phyloP scores from a whole-genome alignment of 1,140 invertebrate species.

The Trinorchestia longiramus region DNA sequence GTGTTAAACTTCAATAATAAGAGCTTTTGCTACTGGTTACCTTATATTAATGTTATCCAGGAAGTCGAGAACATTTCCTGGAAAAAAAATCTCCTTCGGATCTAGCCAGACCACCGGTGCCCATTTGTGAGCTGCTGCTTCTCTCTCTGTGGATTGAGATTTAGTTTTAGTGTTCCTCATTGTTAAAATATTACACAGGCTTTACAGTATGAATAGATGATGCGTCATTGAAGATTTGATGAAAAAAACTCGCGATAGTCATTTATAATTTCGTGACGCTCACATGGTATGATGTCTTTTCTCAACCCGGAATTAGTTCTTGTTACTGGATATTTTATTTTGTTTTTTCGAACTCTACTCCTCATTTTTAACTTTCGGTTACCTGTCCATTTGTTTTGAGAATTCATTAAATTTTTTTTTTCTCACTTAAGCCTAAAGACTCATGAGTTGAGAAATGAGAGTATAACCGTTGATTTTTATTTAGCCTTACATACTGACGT shows the following conservation, averaged over 20 bases:
- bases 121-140: conserved; percentile 71
- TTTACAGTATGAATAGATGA: no score
- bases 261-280: no score
- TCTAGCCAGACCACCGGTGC: conserved; percentile 78
- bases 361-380: no score
- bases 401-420: no score
- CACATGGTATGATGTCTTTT: no score
- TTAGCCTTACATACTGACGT: background rate
- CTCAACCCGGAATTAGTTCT: no score
- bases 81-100: conserved; percentile 76
- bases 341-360: no score
- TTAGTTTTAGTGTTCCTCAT: background rate
- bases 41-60: conserved; percentile 72
- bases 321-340: no score
- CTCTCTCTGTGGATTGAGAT: background rate
- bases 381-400: no score
- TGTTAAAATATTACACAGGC: background rate
- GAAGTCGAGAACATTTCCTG: conserved; percentile 76
- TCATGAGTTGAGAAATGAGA: background rate
- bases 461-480: background rate
- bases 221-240: no score
- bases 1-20: background rate
- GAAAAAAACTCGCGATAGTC: no score
- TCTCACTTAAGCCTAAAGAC: background rate
- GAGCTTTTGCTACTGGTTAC: background rate